phyloP scores from a whole-genome alignment of 2,888 invertebrate genomes.

The Himalopsyche tibetana region DNA sequence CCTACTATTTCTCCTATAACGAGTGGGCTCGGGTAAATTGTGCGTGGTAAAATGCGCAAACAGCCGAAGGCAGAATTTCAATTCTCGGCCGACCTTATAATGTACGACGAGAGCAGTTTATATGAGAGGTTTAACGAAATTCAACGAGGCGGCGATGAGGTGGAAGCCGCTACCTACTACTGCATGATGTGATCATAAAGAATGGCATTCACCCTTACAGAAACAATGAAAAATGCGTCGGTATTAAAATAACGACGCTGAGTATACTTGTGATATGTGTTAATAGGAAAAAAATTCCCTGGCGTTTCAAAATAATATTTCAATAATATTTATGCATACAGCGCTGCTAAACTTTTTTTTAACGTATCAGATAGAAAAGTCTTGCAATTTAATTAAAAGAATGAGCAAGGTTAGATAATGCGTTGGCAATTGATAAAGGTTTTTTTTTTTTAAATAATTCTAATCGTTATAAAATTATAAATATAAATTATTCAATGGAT shows the following conservation, averaged over 20 bases:
- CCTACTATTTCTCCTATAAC: slow-evolving; percentile 4
- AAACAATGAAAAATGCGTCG: slow-evolving; percentile 17
- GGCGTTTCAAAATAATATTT: not conserved
- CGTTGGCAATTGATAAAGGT: no score
- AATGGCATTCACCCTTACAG: not conserved
- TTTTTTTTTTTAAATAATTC: no score
- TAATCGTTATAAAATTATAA: no score
- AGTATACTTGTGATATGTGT: not conserved
- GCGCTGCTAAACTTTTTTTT: no score
- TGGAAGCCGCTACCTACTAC: not conserved
- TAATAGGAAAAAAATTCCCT: not conserved
- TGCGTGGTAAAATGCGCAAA: slow-evolving; percentile 37
- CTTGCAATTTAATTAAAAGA: no score
- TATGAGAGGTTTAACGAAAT: slow-evolving; percentile 42
- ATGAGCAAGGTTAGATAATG: no score
- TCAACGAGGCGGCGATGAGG: slow-evolving; percentile 42
- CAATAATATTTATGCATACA: no score
- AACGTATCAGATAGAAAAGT: no score
- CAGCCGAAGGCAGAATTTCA: slow-evolving; percentile 40
- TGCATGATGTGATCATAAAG: slow-evolving; percentile 40
- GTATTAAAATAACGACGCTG: not conserved
- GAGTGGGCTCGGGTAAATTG: slow-evolving; percentile 36
- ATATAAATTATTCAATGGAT: no score
- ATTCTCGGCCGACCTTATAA: slow-evolving; percentile 39
- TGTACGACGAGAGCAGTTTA: slow-evolving; percentile 31